phyloP scores from a whole-genome alignment of 2,113 vertebrate genomes.

The Amphiprion ocellaris region DNA sequence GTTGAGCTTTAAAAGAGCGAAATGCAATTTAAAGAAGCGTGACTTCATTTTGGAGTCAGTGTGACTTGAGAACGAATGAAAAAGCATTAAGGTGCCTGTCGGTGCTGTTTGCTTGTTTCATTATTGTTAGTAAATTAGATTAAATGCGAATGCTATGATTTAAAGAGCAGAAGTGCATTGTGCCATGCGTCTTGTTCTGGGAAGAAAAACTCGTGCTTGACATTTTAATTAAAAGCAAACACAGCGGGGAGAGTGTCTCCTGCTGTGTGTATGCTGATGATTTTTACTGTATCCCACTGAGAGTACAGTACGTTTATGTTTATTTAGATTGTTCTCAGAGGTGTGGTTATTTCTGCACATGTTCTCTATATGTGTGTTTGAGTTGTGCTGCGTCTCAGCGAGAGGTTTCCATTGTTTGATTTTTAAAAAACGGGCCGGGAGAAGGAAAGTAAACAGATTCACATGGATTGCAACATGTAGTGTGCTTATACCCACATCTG shows the following conservation, averaged over 20 bases:
- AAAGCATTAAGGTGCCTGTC: background rate
- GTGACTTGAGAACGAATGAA: background rate
- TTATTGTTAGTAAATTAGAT: background rate
- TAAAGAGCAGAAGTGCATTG: background rate
- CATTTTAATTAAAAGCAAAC: conserved; percentile 20
- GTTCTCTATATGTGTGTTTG: background rate
- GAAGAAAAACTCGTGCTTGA: conserved; percentile 13
- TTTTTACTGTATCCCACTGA: conserved; percentile 5
- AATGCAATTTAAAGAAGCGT: conserved; percentile 13
- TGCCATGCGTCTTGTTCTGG: background rate
- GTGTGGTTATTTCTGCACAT: conserved; percentile 33
- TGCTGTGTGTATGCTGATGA: conserved; percentile 30
- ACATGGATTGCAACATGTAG: conserved; percentile 1
- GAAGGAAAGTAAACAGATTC: conserved; percentile 29
- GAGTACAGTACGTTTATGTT: conserved; percentile 29
- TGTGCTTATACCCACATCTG: conserved; percentile 36
- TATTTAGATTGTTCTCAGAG: conserved; percentile 34
- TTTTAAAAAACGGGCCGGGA: conserved; percentile 17
- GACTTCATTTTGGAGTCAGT: conserved; percentile 13
- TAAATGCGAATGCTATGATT: background rate
- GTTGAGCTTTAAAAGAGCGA: background rate
- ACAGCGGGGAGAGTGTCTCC: conserved; percentile 21
- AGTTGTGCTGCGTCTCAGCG: background rate
- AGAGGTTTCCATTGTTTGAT: conserved; percentile 30
- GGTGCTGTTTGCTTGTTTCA: background rate